These are phyloP conservation scores for Drosophila ambigua DNA, from an alignment of 1,140 invertebrate genomes.

Conservation along the genomic window DNA sequence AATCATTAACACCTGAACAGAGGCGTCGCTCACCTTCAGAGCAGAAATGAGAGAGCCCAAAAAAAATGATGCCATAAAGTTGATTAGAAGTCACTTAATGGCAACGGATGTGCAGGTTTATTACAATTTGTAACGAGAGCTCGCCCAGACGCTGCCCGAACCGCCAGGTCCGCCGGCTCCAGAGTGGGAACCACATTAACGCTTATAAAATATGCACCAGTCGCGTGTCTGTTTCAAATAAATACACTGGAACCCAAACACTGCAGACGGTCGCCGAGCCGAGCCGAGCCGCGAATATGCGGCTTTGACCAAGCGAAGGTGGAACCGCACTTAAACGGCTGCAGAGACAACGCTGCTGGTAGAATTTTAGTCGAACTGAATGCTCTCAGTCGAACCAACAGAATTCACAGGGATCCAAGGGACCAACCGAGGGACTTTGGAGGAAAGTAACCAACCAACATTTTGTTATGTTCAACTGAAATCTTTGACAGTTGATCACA, in stretches of 20 bases:
- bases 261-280: background rate
- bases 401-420: no score
- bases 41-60: constrained; percentile 7
- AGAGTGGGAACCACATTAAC: constrained; percentile 27
- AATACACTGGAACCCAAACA: constrained; percentile 46
- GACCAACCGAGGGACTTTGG: no score
- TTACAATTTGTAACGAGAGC: constrained; percentile 78
- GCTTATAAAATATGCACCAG: constrained; percentile 76
- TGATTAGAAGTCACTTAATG: constrained; percentile 81
- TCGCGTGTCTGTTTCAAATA: constrained; percentile 80
- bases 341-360: constrained; percentile 29
- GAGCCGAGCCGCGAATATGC: constrained; percentile 3
- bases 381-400: no score
- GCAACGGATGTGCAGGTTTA: constrained; percentile 77
- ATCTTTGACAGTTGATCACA: no score
- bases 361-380: constrained; percentile 3
- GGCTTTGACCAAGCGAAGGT: constrained; percentile 20
- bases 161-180: background rate
- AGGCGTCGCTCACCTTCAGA: constrained; percentile 1
- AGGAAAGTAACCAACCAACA: no score
- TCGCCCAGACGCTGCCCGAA: constrained; percentile 6
- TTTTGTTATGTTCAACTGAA: no score
- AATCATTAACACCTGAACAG: constrained; percentile 75
- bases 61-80: constrained; percentile 77
- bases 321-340: constrained; percentile 34